Base-by-base conservation (phyloP, 2,888 invertebrate species). In the Lepeophtheirus nordmannii region DNA sequence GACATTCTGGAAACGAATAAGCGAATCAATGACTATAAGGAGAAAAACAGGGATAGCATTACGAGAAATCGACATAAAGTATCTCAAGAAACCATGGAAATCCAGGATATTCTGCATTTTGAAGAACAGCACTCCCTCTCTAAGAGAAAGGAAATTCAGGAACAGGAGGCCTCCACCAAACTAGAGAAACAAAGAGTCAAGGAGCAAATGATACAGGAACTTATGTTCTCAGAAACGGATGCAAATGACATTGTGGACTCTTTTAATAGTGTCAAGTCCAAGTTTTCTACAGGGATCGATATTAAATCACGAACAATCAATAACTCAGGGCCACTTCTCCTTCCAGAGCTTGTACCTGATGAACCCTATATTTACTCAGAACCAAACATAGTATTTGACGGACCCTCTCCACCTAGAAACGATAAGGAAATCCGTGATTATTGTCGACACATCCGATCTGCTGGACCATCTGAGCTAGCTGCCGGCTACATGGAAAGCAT, bases 131-230 rank as follows among this genome's bases (percentile, higher is more conserved):
- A 58, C 20, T 22, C 30, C 10, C 20, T 65, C n/a, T 65, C 68
- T 38, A 64, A 68, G 9, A 46, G 63, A 37, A 68, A 64, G 38
- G 53, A 67, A 12, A 58, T 63, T n/a, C 59, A 60, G 56, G 65
- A 81, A n/a, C 80, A 84, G 78, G 75, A 86, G 78, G 79, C 84
- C 73, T 73, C 78, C 73, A 77, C 87, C 74, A 71, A 71, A 58
- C 70, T 72, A 56, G 82, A 83, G 0, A 89, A 89, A 72, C 85
- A 83, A 73, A 86, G 85, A 70, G 86, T 89, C 70, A 91, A 90
- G 71, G 90, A 94, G 74, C 90, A 89, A 0, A 77, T 97, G 8
- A 92, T 97, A 68, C 93, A 96, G 76, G 93, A 96, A 74, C 79
- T 97, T 46, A 93, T 92, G 86, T 89, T 88, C 74, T 90, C 92